These are phyloP conservation scores for Probosciger aterrimus DNA, from an alignment of 2,113 vertebrate genomes.

Conservation along the genomic window DNA sequence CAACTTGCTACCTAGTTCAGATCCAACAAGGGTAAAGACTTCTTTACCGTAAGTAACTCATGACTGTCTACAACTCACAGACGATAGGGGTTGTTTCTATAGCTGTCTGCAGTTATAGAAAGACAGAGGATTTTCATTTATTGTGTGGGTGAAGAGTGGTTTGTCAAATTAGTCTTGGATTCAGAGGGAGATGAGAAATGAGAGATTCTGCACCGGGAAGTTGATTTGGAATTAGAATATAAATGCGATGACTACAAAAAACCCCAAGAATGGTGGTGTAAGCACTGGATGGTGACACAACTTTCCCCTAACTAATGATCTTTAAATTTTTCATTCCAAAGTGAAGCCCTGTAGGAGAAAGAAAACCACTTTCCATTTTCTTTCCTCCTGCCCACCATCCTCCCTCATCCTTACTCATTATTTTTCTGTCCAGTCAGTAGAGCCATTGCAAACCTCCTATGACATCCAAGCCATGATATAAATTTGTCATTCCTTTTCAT, in stretches of 20 bases:
- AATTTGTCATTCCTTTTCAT: background rate
- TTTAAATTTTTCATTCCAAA: background rate
- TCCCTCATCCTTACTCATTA: background rate
- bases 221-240: background rate
- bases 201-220: background rate
- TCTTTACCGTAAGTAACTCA: background rate
- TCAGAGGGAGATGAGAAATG: background rate
- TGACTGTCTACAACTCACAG: background rate
- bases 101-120: background rate
- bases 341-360: background rate
- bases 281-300: background rate
- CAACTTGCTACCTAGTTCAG: background rate
- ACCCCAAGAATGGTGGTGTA: background rate
- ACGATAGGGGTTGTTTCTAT: background rate
- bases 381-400: background rate
- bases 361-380: background rate
- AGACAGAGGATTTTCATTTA: background rate
- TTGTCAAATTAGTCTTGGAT: background rate
- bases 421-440: background rate
- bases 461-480: background rate
- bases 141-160: background rate
- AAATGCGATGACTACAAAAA: background rate
- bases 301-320: background rate
- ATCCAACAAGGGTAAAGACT: background rate
- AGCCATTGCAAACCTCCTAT: background rate